Evolutionary conservation across 2,797 vertebrate species (phyloP).

Genomic region (Sebastolobus altivelis): DNA sequence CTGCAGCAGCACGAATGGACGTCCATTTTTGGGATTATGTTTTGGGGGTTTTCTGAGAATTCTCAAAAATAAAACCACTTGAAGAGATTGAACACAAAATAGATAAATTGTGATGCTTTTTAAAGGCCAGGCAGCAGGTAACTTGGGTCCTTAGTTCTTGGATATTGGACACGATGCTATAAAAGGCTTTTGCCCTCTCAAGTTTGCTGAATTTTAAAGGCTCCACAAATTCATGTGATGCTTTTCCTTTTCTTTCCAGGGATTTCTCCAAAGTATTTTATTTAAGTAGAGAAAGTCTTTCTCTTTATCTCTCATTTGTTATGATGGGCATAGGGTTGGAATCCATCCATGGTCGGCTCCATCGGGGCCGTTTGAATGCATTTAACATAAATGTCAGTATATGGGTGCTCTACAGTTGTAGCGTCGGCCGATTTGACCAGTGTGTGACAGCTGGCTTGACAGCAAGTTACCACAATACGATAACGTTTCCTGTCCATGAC

Average conservation of each 20-base stretch:
- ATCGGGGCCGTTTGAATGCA: too few relatives aligned
- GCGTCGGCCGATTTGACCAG: too few relatives aligned
- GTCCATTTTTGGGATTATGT: background rate
- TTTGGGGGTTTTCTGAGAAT: background rate
- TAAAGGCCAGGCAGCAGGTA: background rate
- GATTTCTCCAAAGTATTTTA: background rate
- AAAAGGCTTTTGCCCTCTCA: background rate
- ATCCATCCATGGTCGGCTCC: background rate
- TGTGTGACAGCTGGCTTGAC: too few relatives aligned
- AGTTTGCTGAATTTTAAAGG: background rate
- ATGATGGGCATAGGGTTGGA: background rate
- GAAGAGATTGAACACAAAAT: background rate
- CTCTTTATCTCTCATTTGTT: background rate
- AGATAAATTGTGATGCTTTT: background rate
- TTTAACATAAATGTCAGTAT: too few relatives aligned
- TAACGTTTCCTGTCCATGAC: too few relatives aligned
- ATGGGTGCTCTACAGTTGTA: too few relatives aligned
- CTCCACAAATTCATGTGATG: background rate
- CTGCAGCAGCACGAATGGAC: slow-evolving; percentile 1
- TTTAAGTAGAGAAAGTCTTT: background rate
- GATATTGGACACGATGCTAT: background rate
- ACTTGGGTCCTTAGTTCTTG: background rate
- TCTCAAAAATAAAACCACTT: slow-evolving; percentile 5
- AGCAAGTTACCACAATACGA: too few relatives aligned
- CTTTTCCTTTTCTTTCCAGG: background rate